Percentiles rank a stretch among this genome's conserved stretches.
Evolutionary conservation across 2,113 vertebrate genomes (phyloP).

Genomic region (Colinus virginianus): DNA sequence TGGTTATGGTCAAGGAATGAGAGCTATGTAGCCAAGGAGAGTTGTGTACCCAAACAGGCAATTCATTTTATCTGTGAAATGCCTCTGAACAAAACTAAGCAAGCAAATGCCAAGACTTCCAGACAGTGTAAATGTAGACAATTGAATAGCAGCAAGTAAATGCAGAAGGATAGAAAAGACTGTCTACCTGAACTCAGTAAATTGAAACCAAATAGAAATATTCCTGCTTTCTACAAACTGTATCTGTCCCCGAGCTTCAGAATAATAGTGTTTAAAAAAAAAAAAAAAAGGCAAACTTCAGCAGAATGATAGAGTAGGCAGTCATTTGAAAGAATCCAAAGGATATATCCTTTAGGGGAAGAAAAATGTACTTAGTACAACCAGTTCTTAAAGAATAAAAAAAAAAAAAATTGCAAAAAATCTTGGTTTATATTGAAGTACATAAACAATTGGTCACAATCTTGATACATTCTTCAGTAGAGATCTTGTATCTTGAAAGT

Average conservation of each 20-base stretch:
- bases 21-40: not conserved
- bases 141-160: not conserved
- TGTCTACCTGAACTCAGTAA: slow-evolving; percentile 1
- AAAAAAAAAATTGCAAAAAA: not conserved
- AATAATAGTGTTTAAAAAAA: not conserved
- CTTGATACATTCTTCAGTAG: not conserved
- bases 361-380: not conserved
- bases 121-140: not conserved
- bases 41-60: not conserved
- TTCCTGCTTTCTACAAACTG: not conserved
- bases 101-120: not conserved
- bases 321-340: not conserved
- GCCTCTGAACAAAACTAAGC: not conserved
- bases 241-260: not conserved
- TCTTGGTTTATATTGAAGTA: not conserved
- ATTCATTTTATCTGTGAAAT: not conserved
- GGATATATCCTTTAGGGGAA: not conserved
- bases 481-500: not conserved
- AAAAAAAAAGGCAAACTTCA: not conserved
- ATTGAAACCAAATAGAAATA: slow-evolving; percentile 43
- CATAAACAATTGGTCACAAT: not conserved
- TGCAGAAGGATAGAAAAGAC: not conserved
- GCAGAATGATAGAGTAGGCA: not conserved
- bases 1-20: not conserved
- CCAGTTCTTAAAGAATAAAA: not conserved